phyloP scores from a whole-genome alignment of 2,888 invertebrate species.

The Sarcophaga carnaria region DNA sequence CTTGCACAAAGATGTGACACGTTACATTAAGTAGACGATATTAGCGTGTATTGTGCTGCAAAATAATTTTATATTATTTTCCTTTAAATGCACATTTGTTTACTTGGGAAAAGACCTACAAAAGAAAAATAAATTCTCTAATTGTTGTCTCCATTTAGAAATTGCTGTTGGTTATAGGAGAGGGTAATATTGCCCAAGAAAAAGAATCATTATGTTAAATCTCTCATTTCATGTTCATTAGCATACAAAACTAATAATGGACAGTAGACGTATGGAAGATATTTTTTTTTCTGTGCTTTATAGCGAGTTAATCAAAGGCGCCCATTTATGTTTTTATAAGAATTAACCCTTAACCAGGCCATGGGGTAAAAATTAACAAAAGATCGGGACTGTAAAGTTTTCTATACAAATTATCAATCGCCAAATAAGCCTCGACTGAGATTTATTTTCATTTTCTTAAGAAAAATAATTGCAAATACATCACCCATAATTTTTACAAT shows the following conservation, averaged over 20 bases:
- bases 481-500: no score
- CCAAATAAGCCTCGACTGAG: no score
- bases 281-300: conserved; percentile 5
- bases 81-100: conserved; percentile 50
- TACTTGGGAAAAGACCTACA: neutral
- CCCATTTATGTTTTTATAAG: conserved; percentile 58
- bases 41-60: neutral
- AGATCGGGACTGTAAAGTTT: no score
- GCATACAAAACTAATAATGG: conserved; percentile 58
- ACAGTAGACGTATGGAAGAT: conserved; percentile 31
- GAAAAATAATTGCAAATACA: no score
- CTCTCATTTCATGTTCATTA: conserved; percentile 64
- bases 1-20: conserved; percentile 9
- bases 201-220: conserved; percentile 53
- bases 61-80: conserved; percentile 53
- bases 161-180: neutral
- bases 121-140: conserved; percentile 10
- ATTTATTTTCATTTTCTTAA: no score
- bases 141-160: conserved; percentile 46
- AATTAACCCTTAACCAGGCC: conserved; percentile 41
- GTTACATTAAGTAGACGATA: conserved; percentile 18
- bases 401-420: no score
- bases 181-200: neutral
- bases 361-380: no score
- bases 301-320: conserved; percentile 69